Evolutionary conservation across 2,113 vertebrate genomes (phyloP), one percentile per base, ranked within the genome.

Genomic region (Pygoscelis antarcticus): DNA sequence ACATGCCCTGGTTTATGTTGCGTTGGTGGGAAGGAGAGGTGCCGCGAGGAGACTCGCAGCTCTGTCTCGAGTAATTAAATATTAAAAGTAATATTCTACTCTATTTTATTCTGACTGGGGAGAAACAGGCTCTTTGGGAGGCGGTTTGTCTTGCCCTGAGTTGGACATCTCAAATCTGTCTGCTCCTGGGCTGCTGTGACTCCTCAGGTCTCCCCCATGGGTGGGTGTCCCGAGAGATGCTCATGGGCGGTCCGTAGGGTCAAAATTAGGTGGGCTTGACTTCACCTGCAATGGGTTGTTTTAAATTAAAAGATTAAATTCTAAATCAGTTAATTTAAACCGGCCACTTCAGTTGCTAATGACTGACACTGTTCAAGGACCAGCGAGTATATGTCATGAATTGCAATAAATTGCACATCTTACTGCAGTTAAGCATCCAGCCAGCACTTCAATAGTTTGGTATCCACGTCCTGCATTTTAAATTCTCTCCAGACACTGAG

Each of bases 381-480:
- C 7, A 3, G 46, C 2, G 2, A 49, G 7, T 1, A 1, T 7
- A 5, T 9, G 30, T 13, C 47, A 30, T 1, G 14, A 52, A 22
- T 7, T 52, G 52, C 72, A 51, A 42, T 5, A 34, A 47, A 13
- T 10, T 23, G 17, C 46, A 29, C 26, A 8, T 46, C 36, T 25
- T 5, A 0, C 26, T 2, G 30, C 58, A 44, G 57, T 5, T 57
- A 1, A 52, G 22, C 3, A 0, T 32, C 42, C 52, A 38, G 42
- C 51, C 69, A 16, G 14, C 0, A 3, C 36, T 64, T 22, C 3
- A 5, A 6, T 17, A 34, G 21, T 9, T 65, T 27, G 23, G 30
- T 52, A 38, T 22, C 60, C 23, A 1, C 2, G 16, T 22, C 47
- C 77, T 21, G 81, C n/a, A 19, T 32, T 68, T 62, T 21, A 25